These are phyloP conservation scores for Heptranchias perlo DNA, from an alignment of 2,113 vertebrate genomes.

Conservation along the genomic window DNA sequence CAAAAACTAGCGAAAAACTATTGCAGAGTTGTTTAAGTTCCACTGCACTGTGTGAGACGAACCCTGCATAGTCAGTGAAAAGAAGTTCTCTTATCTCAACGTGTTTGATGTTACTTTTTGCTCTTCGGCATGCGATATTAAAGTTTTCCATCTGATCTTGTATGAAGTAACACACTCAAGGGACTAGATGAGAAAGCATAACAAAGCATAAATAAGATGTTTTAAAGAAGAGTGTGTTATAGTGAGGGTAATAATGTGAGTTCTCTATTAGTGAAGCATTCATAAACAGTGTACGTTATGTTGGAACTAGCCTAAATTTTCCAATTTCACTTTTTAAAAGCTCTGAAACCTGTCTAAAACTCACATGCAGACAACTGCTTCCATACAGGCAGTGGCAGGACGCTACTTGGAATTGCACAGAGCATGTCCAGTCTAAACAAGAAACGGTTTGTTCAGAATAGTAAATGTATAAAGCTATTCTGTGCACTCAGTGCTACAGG, in stretches of 20 bases:
- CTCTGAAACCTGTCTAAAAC: background rate
- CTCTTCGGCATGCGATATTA: background rate
- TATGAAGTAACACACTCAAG: background rate
- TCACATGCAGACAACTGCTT: background rate
- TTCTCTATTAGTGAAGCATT: background rate
- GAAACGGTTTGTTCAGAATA: background rate
- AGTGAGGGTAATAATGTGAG: background rate
- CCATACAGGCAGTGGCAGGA: background rate
- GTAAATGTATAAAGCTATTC: background rate
- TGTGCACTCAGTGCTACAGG: background rate
- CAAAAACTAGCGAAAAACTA: background rate
- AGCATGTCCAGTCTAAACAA: background rate
- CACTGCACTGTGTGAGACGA: background rate
- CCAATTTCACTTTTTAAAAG: background rate
- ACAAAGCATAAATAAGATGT: background rate
- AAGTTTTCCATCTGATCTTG: background rate
- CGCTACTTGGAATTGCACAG: background rate
- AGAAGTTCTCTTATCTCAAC: background rate
- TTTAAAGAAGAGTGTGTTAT: background rate
- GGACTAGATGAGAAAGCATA: background rate
- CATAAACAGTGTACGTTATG: background rate
- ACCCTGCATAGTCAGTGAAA: background rate
- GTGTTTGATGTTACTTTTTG: background rate
- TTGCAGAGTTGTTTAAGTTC: background rate
- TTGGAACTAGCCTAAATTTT: background rate